Evolutionary conservation across 2,888 invertebrate genomes (phyloP).

Genomic region (Papilio protenor): DNA sequence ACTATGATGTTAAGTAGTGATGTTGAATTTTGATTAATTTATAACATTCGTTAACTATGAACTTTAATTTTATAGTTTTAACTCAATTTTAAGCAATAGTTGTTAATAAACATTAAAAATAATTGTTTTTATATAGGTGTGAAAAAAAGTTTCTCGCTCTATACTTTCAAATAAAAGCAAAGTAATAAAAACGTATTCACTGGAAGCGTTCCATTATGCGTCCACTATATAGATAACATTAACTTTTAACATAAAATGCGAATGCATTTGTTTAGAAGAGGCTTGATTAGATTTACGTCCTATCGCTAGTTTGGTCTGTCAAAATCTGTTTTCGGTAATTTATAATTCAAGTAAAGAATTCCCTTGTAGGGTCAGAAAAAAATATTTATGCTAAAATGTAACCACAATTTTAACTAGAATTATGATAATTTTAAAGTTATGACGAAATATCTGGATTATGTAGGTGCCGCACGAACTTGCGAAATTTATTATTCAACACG

Average conservation of each 20-base stretch:
- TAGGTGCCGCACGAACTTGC: neutral
- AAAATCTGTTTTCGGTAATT: neutral
- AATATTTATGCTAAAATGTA: neutral
- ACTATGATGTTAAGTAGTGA: no score
- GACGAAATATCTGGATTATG: slow-evolving; percentile 13
- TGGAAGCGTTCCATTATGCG: neutral
- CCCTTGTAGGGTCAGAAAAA: neutral
- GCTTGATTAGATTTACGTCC: neutral
- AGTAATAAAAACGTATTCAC: slow-evolving; percentile 15
- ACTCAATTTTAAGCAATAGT: no score
- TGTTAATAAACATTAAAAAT: neutral
- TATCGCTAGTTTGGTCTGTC: neutral
- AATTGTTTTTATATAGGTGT: neutral
- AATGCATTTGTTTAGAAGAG: neutral
- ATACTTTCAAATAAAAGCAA: neutral
- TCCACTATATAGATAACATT: slow-evolving; percentile 5
- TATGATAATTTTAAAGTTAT: neutral
- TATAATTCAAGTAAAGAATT: neutral
- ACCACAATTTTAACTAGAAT: neutral
- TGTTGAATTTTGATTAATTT: neutral
- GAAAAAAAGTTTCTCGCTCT: neutral
- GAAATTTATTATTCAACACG: slow-evolving; percentile 21
- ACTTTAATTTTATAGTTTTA: no score
- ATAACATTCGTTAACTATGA: neutral
- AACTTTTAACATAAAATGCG: slow-evolving; percentile 2